phyloP scores from a whole-genome alignment of 2,888 invertebrate species.

The Nomada lathburiana region DNA sequence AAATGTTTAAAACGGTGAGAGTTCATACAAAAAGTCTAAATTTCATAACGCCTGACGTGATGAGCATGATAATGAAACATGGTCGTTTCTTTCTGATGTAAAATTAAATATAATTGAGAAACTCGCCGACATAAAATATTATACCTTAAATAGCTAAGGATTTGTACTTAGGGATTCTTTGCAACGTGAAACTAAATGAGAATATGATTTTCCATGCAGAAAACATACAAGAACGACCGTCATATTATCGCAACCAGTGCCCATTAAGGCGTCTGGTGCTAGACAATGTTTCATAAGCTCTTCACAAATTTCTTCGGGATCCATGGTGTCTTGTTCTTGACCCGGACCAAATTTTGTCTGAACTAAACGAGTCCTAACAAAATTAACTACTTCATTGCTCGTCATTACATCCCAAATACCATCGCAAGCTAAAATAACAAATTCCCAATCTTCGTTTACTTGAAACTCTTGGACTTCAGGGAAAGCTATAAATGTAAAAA shows the following conservation, averaged over 20 bases:
- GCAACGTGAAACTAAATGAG: constrained; percentile 81
- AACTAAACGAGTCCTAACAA: constrained; percentile 92
- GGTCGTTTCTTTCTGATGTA: constrained; percentile 8
- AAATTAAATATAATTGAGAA: constrained; percentile 32
- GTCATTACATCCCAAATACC: constrained; percentile 99
- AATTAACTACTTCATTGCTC: constrained; percentile 96
- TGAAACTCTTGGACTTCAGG: constrained; percentile 95
- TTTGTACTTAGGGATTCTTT: constrained; percentile 62
- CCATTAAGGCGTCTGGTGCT: constrained; percentile 98
- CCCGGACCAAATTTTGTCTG: constrained; percentile 65
- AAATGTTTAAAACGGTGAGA: constrained; percentile 1
- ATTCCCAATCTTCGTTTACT: constrained; percentile 96
- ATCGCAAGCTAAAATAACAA: constrained; percentile 98
- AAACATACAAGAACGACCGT: constrained; percentile 96
- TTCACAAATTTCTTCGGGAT: constrained; percentile 98
- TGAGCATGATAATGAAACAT: not conserved
- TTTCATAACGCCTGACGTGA: not conserved
- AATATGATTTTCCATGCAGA: constrained; percentile 86
- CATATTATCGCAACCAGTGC: constrained; percentile 99
- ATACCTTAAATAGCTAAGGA: constrained; percentile 40
- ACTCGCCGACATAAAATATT: constrained; percentile 20
- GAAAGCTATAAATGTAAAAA: constrained; percentile 88
- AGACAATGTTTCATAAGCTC: constrained; percentile 97
- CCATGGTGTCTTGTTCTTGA: constrained; percentile 88
- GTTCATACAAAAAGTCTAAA: not conserved